Conservation (phyloP, 2,797 vertebrate species). For the Gymnopithys bicolor region DNA sequence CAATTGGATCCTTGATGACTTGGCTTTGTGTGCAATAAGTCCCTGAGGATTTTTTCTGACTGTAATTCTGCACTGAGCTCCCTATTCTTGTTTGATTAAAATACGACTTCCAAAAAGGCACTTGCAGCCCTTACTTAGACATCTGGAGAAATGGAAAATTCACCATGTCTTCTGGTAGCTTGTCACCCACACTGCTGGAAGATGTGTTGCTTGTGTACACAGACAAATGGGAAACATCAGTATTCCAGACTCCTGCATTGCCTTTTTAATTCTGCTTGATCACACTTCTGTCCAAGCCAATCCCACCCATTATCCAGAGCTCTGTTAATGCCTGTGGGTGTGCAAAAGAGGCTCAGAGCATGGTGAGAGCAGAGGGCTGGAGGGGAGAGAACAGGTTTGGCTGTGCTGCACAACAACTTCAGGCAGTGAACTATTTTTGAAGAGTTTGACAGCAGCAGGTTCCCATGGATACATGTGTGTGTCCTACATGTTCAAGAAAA, state of each 20-base stretch:
- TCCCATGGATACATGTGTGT: background rate
- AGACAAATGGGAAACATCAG: background rate
- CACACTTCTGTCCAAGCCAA: background rate
- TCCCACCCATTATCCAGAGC: background rate
- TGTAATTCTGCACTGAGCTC: background rate
- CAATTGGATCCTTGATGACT: background rate
- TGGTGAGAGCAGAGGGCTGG: background rate
- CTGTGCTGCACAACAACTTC: background rate
- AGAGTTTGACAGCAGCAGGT: background rate
- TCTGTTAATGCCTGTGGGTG: background rate
- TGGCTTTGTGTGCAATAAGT: background rate
- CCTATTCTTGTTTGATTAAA: background rate
- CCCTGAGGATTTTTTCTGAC: background rate
- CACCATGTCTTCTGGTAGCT: background rate
- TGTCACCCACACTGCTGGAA: background rate
- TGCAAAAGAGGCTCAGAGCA: background rate
- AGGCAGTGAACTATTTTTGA: background rate
- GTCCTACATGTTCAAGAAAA: background rate
- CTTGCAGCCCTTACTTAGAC: background rate
- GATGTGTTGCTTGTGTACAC: background rate
- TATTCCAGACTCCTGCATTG: background rate
- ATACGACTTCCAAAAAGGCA: background rate
- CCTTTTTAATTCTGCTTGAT: background rate
- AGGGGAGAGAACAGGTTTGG: background rate
- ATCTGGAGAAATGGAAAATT: constrained; percentile 30